Conservation (phyloP, 2,888 invertebrate species). For the Chydorus sphaericus region DNA sequence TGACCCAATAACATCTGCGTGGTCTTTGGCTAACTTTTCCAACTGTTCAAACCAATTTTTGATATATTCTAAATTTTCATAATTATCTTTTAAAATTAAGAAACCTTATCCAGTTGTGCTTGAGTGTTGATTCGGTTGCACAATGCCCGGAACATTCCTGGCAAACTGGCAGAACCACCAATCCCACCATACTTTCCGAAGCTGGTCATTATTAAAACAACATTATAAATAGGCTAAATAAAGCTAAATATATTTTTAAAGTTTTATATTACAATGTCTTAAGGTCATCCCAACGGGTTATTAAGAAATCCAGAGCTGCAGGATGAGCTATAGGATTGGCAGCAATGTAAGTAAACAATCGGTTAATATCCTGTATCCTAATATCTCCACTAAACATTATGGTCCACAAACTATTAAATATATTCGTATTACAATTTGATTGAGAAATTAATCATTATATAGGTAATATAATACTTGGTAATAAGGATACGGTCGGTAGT, state of each 20-base stretch:
- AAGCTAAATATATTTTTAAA: neutral
- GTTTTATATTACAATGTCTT: constrained; percentile 10
- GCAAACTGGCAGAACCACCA: neutral
- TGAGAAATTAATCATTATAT: neutral
- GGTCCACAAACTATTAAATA: constrained; percentile 22
- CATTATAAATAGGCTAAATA: neutral
- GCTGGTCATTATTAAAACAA: no score
- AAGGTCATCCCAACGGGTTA: constrained; percentile 21
- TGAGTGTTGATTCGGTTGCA: neutral
- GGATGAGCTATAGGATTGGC: constrained; percentile 27
- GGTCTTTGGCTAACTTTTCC: constrained; percentile 46
- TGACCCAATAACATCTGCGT: constrained; percentile 51
- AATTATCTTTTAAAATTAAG: neutral
- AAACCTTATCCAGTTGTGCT: neutral
- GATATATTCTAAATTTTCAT: neutral
- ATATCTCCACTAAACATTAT: constrained; percentile 21
- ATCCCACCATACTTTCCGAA: neutral
- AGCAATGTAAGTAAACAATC: constrained; percentile 22
- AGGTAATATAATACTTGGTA: constrained; percentile 30
- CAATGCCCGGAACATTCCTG: neutral
- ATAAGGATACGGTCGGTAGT: constrained; percentile 40
- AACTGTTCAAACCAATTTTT: constrained; percentile 36
- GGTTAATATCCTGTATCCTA: constrained; percentile 23
- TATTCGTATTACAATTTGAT: no score
- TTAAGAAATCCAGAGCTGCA: constrained; percentile 24